Evolutionary conservation across 1,140 invertebrate genomes (phyloP).

Genomic region (Drosophila hydei): DNA sequence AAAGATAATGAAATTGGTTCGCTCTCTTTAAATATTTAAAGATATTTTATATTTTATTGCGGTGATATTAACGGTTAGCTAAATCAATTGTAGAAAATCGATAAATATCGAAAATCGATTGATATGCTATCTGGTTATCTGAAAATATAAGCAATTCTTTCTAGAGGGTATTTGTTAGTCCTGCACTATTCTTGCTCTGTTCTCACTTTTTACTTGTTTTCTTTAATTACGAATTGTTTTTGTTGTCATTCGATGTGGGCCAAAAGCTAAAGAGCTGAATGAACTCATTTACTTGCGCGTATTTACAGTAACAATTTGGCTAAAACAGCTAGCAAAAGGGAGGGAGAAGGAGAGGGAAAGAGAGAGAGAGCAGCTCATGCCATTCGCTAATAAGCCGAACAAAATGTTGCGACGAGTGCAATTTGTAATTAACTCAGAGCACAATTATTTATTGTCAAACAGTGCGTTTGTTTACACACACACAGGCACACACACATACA

Average conservation of each 20-base stretch:
- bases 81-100: too few species aligned
- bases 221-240: slow-evolving; percentile 12
- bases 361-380: slow-evolving; percentile 2
- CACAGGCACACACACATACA: slow-evolving; percentile 10
- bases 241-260: slow-evolving; percentile 2
- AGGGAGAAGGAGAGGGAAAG: neutral
- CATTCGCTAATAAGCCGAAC: slow-evolving; percentile 73
- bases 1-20: too few species aligned
- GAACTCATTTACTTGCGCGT: slow-evolving; percentile 32
- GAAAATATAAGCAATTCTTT: too few species aligned
- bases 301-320: slow-evolving; percentile 65
- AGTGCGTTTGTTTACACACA: slow-evolving; percentile 42
- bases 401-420: slow-evolving; percentile 66
- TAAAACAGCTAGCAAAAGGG: slow-evolving; percentile 51
- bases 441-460: slow-evolving; percentile 78
- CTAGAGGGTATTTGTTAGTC: neutral
- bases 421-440: slow-evolving; percentile 75
- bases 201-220: neutral
- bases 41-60: too few species aligned
- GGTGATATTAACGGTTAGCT: too few species aligned
- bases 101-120: too few species aligned
- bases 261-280: slow-evolving; percentile 22
- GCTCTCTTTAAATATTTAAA: too few species aligned
- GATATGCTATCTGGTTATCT: too few species aligned
- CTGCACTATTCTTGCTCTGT: neutral